Conservation (phyloP, 2,113 vertebrate species). For the Sterrhoptilus dennistouni region DNA sequence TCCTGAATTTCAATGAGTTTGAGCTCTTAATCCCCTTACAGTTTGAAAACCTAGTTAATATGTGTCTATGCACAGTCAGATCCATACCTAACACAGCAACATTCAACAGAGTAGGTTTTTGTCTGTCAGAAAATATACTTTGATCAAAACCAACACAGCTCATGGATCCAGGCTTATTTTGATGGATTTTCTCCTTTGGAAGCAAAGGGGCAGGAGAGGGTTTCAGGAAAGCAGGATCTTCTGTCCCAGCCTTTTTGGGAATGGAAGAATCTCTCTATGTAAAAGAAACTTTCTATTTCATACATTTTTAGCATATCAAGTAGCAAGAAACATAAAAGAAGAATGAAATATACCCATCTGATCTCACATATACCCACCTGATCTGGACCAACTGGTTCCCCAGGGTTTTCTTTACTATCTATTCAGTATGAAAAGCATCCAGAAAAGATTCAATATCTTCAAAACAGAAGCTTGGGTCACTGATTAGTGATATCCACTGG, state of each 20-base stretch:
- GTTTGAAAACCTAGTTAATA: neutral
- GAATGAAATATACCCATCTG: neutral
- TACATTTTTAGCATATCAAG: neutral
- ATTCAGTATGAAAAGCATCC: neutral
- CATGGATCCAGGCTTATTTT: neutral
- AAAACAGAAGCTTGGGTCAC: neutral
- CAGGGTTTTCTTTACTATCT: neutral
- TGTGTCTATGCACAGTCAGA: neutral
- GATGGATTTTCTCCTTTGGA: neutral
- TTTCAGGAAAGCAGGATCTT: neutral
- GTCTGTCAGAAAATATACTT: neutral
- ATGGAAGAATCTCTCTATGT: neutral
- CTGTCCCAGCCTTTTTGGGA: neutral
- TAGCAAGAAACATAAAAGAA: neutral
- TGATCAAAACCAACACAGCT: neutral
- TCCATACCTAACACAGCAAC: neutral
- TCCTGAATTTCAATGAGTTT: slow-evolving; percentile 6
- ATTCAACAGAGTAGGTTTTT: neutral
- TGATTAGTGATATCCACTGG: neutral
- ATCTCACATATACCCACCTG: neutral
- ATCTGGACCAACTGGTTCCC: neutral
- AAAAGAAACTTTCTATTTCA: neutral
- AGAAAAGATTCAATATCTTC: neutral
- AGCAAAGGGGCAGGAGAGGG: neutral
- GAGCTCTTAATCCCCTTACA: slow-evolving; percentile 15